Evolutionary conservation across 1,140 invertebrate genomes (phyloP), one percentile per base, ranked within the genome.

Genomic region (Cydia fagiglandana): DNA sequence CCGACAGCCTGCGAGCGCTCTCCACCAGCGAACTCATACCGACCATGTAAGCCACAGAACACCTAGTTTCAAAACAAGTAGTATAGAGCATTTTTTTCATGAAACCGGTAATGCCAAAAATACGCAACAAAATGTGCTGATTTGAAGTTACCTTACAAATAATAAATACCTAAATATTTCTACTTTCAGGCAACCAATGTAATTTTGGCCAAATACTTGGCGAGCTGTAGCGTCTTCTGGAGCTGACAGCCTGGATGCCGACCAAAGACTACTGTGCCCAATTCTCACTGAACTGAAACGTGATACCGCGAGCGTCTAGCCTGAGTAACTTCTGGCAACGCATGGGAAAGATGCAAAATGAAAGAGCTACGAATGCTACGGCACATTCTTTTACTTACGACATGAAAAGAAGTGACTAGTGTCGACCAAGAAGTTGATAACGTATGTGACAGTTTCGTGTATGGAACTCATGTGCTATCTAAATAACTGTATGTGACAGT

Each of bases 1-100:
- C 79, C 73, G 83, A 90, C 79, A 84, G 82, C 61, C 83, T 87
- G 75, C 83, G 80, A 68, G 47, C 80, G 2, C 84, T 88, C 1
- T 84, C 83, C 77, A 87, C 86, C 53, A 79, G 77, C 45, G 86
- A 88, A 77, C 76, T 84, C 50, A 76, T 80, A 75, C 73, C 53
- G 34, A 20, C 56, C 56, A 61, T 61, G 53, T 61, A 61, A 20
- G 53, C 53, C n/a, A n/a, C n/a, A n/a, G n/a, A n/a, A n/a, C n/a
- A n/a, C n/a, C n/a, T n/a, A n/a, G n/a, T n/a, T n/a, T n/a, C n/a
- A n/a, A n/a, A n/a, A n/a, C n/a, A n/a, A n/a, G n/a, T n/a, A n/a
- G n/a, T n/a, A n/a, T n/a, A n/a, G n/a, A n/a, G n/a, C n/a, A n/a
- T n/a, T n/a, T n/a, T n/a, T n/a, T n/a, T n/a, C n/a, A n/a, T n/a